Percentiles rank a stretch among this genome's conserved stretches.
These are phyloP conservation scores for Festucalex cinctus DNA, from an alignment of 2,113 vertebrate species.

Conservation along the genomic window DNA sequence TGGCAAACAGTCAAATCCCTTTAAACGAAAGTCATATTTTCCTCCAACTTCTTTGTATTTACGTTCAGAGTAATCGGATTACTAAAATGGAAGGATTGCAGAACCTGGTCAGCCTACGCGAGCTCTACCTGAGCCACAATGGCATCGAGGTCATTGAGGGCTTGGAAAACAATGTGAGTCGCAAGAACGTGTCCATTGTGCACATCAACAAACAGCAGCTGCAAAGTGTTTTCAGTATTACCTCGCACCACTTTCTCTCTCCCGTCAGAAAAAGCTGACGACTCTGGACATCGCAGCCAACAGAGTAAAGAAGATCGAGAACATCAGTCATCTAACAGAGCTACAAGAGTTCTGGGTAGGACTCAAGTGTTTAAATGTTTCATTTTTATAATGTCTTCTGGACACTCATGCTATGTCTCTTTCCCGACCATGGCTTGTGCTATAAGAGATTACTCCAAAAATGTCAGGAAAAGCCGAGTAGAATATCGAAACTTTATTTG, in stretches of 20 bases:
- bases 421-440: too few species aligned
- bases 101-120: slow-evolving; percentile 83
- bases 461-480: too few species aligned
- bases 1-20: too few species aligned
- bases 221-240: background rate
- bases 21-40: too few species aligned
- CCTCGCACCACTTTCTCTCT: background rate
- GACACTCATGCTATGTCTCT: background rate
- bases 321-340: slow-evolving; percentile 91
- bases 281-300: slow-evolving; percentile 96
- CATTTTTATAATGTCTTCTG: background rate
- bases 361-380: background rate
- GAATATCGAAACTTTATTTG: too few species aligned
- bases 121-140: slow-evolving; percentile 96
- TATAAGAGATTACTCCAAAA: too few species aligned
- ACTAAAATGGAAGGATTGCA: slow-evolving; percentile 96
- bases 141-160: slow-evolving; percentile 97
- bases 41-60: background rate
- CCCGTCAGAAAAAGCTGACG: slow-evolving; percentile 90
- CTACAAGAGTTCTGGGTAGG: slow-evolving; percentile 97
- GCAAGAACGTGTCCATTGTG: background rate
- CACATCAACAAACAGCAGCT: background rate
- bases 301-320: slow-evolving; percentile 95
- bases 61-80: slow-evolving; percentile 89
- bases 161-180: slow-evolving; percentile 94